Evolutionary conservation across 2,113 vertebrate species (phyloP), one percentile per base, ranked within the genome.

Genomic region (Solenodon paradoxus): DNA sequence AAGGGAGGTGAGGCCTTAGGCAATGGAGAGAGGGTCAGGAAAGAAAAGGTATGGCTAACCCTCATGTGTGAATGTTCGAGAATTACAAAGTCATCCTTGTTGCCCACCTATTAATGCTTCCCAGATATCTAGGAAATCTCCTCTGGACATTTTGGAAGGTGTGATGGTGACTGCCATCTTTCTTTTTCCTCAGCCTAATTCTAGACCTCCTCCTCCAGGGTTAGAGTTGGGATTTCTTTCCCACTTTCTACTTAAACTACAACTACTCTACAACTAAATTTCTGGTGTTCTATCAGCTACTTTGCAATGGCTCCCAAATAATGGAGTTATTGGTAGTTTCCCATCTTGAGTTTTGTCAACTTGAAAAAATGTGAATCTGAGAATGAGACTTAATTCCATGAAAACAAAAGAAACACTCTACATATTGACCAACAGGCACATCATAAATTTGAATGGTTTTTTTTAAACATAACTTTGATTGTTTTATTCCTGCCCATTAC

Each of bases 41-140:
- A 74, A 91, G 40, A 26, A 57, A 78, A 93, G 61, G 24, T 30
- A 26, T 32, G n/a, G n/a, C 11, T 24, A 74, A 90, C 4, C 28
- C 81, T 55, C 15, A 16, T 0, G 19, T 0, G 1, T 1, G 42
- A 45, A 40, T 0, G 12, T 0, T 28, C 32, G 7, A 13, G 17
- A 38, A 17, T 59, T 35, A 24, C 26, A 12, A 4, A 28, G 7
- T 5, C 3, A 6, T 66, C 47, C 51, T n/a, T 26, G 35, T 66
- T 35, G 59, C 45, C 90, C 64, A 24, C 16, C 84, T 90, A 1
- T 7, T 26, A 79, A 40, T 9, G 45, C 19, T 13, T 32, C 15
- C 1, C 26, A 59, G 69, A 82, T 9, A 59, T 15, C 63, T 7
- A 24, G 68, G 40, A 42, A 26, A 20, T 26, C 17, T 40, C 42